phyloP scores from a whole-genome alignment of 2,797 vertebrate species.

The Octomys mimax region DNA sequence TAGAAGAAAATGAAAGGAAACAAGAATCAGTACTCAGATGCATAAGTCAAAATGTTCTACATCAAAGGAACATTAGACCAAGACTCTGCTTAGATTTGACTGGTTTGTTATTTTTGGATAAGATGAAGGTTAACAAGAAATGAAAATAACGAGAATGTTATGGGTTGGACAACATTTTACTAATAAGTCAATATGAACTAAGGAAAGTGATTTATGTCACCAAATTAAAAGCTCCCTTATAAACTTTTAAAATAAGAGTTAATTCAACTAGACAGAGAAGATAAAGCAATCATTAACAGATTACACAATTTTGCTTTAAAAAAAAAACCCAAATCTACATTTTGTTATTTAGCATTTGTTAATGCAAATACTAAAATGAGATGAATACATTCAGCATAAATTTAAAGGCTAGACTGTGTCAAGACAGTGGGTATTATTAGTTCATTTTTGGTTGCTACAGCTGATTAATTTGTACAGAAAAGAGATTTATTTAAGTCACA shows the following conservation, averaged over 20 bases:
- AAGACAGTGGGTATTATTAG: not conserved
- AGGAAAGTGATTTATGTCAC: not conserved
- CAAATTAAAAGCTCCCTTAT: constrained; percentile 19
- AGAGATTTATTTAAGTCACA: not conserved
- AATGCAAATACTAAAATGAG: constrained; percentile 42
- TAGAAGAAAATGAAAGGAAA: not conserved
- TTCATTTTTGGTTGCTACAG: not conserved
- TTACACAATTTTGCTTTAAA: not conserved
- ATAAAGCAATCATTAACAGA: not conserved
- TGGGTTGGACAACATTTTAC: not conserved
- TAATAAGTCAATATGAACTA: not conserved
- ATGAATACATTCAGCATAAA: not conserved
- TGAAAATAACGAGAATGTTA: not conserved
- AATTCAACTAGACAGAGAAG: not conserved
- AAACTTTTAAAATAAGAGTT: constrained; percentile 15
- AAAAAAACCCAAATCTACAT: not conserved
- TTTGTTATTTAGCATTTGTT: not conserved
- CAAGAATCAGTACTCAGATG: not conserved
- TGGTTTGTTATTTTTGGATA: not conserved
- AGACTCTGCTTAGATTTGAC: not conserved
- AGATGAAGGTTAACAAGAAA: not conserved
- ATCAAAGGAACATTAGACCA: not conserved
- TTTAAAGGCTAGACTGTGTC: not conserved
- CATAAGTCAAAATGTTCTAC: not conserved
- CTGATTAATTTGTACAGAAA: not conserved